Evolutionary conservation across 2,888 invertebrate species (phyloP).

Genomic region (Tryphoninae sp.): DNA sequence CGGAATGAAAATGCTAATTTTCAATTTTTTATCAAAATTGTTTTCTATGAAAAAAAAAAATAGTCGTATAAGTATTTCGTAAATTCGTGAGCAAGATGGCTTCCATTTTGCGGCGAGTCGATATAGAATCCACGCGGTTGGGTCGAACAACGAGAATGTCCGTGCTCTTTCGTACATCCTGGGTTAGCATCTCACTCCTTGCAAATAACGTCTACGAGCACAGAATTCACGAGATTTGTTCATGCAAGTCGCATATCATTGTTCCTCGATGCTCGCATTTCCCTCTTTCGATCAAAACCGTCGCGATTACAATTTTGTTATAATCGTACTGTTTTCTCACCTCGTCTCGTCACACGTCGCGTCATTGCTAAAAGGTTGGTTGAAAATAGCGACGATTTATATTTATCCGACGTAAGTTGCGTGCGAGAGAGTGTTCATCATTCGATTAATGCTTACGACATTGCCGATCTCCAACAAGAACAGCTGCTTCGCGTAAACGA

Average conservation of each 20-base stretch:
- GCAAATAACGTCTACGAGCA: slow-evolving; percentile 68
- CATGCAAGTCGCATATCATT: slow-evolving; percentile 67
- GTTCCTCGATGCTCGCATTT: slow-evolving; percentile 64
- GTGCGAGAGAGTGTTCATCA: slow-evolving; percentile 38
- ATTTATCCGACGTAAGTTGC: slow-evolving; percentile 31
- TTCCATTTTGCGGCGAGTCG: slow-evolving; percentile 30
- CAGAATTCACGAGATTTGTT: not conserved
- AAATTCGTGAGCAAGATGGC: slow-evolving; percentile 1
- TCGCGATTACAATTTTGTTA: slow-evolving; percentile 65
- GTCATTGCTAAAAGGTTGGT: slow-evolving; percentile 10
- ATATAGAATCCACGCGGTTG: slow-evolving; percentile 46
- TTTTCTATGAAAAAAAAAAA: not conserved
- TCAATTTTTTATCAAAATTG: not conserved
- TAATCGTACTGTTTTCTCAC: not conserved
- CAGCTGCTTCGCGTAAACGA: slow-evolving; percentile 61
- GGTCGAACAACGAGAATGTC: slow-evolving; percentile 67
- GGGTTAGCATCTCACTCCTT: slow-evolving; percentile 75
- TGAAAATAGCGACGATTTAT: slow-evolving; percentile 35
- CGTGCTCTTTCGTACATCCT: slow-evolving; percentile 71
- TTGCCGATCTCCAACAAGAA: slow-evolving; percentile 19
- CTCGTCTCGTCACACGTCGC: not conserved
- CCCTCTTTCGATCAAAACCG: slow-evolving; percentile 71
- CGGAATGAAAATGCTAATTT: not conserved
- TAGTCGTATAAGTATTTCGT: no score
- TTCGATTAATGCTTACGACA: slow-evolving; percentile 59